These are phyloP conservation scores for Coelopa frigida DNA, from an alignment of 1,140 invertebrate genomes.

Conservation along the genomic window DNA sequence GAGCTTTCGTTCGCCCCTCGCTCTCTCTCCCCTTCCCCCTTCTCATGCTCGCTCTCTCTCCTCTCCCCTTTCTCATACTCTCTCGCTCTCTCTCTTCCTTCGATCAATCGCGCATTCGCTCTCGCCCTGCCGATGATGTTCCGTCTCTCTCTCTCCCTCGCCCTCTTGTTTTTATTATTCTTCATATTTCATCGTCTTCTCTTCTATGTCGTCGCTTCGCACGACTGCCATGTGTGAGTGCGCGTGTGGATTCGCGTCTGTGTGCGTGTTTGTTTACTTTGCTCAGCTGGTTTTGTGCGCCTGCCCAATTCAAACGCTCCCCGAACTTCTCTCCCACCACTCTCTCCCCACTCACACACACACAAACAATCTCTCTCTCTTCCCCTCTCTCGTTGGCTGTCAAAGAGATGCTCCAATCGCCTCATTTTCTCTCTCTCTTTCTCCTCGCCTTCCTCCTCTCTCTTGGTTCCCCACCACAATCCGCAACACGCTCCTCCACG, in stretches of 20 bases:
- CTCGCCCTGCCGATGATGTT: too few relatives aligned
- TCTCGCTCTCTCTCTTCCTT: background rate
- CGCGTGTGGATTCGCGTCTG: too few relatives aligned
- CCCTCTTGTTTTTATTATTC: background rate
- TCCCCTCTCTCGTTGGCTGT: too few relatives aligned
- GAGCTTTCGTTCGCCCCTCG: background rate
- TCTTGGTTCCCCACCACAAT: too few relatives aligned
- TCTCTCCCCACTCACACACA: too few relatives aligned
- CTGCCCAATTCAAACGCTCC: too few relatives aligned
- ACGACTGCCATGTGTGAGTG: background rate
- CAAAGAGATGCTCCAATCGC: too few relatives aligned
- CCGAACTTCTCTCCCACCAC: too few relatives aligned
- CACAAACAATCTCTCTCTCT: too few relatives aligned
- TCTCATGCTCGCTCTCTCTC: background rate
- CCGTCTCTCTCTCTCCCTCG: background rate
- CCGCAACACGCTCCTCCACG: background rate
- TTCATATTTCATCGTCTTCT: background rate
- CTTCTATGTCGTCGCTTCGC: background rate
- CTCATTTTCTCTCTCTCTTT: too few relatives aligned
- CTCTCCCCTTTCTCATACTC: too few relatives aligned
- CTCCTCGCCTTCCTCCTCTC: too few relatives aligned
- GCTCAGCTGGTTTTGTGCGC: conserved; percentile 10
- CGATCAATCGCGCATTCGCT: background rate
- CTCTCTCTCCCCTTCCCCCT: background rate
- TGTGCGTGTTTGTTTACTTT: conserved; percentile 8